Base-by-base conservation (phyloP, 2,888 invertebrate genomes). In the Oxytorus armatus region DNA sequence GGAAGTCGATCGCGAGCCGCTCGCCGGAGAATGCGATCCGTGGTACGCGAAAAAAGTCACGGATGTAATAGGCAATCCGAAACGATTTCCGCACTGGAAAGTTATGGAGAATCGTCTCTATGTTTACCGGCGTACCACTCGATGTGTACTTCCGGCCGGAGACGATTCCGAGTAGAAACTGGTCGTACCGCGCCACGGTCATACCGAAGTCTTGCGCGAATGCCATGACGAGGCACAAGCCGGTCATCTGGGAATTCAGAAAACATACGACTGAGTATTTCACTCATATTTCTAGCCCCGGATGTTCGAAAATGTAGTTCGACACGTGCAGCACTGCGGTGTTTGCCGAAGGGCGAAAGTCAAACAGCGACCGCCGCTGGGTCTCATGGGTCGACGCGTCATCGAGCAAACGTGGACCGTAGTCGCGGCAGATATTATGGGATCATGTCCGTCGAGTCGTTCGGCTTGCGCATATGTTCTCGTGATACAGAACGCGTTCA, bases 211-310 rank as follows among this genome's bases (percentile, higher is more conserved):
- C 0, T 69, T 79, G 3, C 0, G 25, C 0, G 21, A 59, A 8
- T 55, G 33, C 3, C n/a, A 14, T 1, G 36, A 18, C 0, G 73
- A 8, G 1, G 70, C 81, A 4, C 77, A 61, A 3, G 68, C 83
- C 0, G 86, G 79, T 10, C 85, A 86, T 39, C 55, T 81, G 0
- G 84, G 85, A 0, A 68, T 77, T 0, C 72, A 57, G 0, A 75
- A 79, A 29, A 70, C 74, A 3, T 74, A 65, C 39, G 39, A 59
- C 4, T 39, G 59, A 18, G 39, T 39, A 0, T 36, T 39, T 5
- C 7, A 63, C 10, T 29, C 36, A 5, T 86, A 79, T 42, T 87
- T 80, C 49, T 87, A 86, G 88, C 86, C 87, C 1, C 29, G 74
- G 10, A 82, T 85, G 81, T 53, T 65, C 23, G 5, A 51, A 3